Conservation (phyloP, 2,113 vertebrate species). For the Vireo altiloquus region DNA sequence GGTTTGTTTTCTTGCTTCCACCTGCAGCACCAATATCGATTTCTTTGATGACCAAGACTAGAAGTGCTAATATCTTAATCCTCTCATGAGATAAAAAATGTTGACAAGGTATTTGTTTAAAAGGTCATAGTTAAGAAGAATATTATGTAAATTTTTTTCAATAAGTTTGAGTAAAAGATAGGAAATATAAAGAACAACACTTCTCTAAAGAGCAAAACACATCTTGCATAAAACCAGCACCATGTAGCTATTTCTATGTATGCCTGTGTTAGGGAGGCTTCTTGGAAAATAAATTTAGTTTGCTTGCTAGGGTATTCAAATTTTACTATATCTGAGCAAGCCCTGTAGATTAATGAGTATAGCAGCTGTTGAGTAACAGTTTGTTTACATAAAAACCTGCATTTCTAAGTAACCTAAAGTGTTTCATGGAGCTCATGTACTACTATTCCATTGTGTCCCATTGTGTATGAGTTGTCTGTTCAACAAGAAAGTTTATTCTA, state of each 20-base stretch:
- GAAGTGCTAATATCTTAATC: conserved; percentile 2
- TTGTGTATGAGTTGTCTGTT: neutral
- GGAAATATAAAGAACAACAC: neutral
- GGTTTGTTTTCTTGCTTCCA: neutral
- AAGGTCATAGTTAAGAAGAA: neutral
- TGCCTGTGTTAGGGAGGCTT: neutral
- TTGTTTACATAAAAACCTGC: neutral
- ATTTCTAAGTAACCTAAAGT: neutral
- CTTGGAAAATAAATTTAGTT: neutral
- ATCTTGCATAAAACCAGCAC: neutral
- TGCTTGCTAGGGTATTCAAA: neutral
- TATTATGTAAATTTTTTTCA: neutral
- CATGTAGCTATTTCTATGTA: neutral
- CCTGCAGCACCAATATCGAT: neutral
- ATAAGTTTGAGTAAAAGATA: neutral
- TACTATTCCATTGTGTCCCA: neutral
- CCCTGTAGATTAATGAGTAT: neutral
- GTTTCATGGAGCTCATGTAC: neutral
- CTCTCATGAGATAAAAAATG: neutral
- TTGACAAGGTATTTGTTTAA: neutral
- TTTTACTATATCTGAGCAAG: neutral
- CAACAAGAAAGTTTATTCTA: neutral
- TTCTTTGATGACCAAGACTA: neutral
- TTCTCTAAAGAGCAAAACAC: neutral
- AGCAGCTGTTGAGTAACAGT: neutral